These are phyloP conservation scores for Junonia oenone DNA, from an alignment of 2,888 invertebrate genomes.

Conservation along the genomic window DNA sequence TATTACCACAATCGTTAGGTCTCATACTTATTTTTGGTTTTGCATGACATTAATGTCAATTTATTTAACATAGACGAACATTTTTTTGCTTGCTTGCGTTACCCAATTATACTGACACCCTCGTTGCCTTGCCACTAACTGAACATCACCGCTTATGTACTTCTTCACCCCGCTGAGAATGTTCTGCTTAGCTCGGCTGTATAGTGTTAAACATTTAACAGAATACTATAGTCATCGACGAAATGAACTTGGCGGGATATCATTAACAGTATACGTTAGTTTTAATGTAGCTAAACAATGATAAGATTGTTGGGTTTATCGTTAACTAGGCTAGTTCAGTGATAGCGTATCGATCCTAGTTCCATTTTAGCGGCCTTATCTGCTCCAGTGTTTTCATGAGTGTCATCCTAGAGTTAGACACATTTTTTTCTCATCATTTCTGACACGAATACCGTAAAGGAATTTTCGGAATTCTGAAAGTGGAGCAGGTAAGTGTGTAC, in stretches of 20 bases:
- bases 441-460: background rate
- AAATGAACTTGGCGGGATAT: conserved; percentile 59
- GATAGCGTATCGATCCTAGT: conserved; percentile 44
- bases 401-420: conserved; percentile 12
- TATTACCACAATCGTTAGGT: conserved; percentile 3
- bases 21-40: conserved; percentile 15
- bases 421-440: background rate
- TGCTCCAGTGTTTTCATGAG: conserved; percentile 51
- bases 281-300: conserved; percentile 35
- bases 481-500: conserved; percentile 65
- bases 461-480: conserved; percentile 20
- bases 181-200: conserved; percentile 75
- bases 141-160: conserved; percentile 70
- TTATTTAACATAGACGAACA: conserved; percentile 15
- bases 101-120: conserved; percentile 52
- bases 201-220: conserved; percentile 25
- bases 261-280: conserved; percentile 38
- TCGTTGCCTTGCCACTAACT: conserved; percentile 78
- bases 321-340: conserved; percentile 39
- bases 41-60: conserved; percentile 35
- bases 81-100: conserved; percentile 66
- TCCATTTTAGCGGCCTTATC: conserved; percentile 56
- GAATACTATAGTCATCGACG: conserved; percentile 21
- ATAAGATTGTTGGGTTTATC: conserved; percentile 39
- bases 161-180: conserved; percentile 75